These are phyloP conservation scores for Pterocles gutturalis DNA, from an alignment of 2,113 vertebrate species.

Conservation along the genomic window DNA sequence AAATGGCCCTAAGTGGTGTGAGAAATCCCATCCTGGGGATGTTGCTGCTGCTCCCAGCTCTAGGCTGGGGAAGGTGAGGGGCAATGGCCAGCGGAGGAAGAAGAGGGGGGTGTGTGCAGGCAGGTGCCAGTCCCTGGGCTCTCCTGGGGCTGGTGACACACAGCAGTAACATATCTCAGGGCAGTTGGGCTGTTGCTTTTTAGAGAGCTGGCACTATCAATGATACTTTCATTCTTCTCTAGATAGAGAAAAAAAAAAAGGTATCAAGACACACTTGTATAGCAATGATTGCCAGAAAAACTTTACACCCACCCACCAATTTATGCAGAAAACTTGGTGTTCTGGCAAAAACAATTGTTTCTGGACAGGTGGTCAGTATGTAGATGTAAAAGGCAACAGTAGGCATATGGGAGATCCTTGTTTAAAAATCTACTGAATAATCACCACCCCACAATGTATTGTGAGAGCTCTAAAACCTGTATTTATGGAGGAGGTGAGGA, in stretches of 20 bases:
- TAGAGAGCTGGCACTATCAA: background rate
- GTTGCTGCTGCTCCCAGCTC: background rate
- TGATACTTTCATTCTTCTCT: background rate
- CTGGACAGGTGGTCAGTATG: background rate
- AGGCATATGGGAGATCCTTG: background rate
- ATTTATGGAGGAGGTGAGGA: background rate
- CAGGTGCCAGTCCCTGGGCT: background rate
- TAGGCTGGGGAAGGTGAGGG: background rate
- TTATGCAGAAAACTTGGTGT: background rate
- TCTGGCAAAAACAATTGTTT: background rate
- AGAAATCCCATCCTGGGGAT: background rate
- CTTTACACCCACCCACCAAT: background rate
- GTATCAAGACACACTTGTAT: accelerated
- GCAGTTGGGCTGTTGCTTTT: background rate
- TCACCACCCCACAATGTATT: background rate
- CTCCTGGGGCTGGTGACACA: background rate
- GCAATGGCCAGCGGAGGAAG: accelerated
- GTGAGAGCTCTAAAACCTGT: background rate
- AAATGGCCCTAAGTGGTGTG: background rate
- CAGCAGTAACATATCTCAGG: background rate
- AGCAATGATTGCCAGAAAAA: background rate
- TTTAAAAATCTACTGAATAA: background rate
- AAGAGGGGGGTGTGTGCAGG: accelerated
- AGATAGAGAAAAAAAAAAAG: background rate
- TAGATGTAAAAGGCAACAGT: background rate